A percentile compares a stretch with the other conserved stretches of the same genome.
Conservation (phyloP, 2,113 vertebrate genomes). For the Globicephala melas region DNA sequence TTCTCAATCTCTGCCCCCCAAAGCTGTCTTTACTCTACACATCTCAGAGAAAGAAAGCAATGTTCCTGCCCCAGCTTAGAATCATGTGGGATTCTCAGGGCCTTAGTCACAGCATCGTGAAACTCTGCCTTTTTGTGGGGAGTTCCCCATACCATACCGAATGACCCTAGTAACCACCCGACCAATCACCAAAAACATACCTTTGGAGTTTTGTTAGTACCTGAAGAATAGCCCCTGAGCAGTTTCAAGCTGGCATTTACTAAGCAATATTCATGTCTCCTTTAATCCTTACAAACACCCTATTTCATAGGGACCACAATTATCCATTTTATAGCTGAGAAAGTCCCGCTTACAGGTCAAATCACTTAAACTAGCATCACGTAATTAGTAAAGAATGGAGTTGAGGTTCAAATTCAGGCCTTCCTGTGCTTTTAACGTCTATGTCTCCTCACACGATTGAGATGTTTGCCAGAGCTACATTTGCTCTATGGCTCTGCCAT, state of each 20-base stretch:
- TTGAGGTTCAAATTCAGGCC: neutral
- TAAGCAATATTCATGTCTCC: neutral
- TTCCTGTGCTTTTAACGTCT: neutral
- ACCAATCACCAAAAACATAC: neutral
- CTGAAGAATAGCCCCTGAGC: neutral
- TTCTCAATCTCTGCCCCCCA: neutral
- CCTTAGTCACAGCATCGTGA: neutral
- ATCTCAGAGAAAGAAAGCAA: neutral
- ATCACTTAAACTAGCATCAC: neutral
- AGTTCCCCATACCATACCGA: neutral
- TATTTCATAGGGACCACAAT: neutral
- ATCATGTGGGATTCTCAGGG: neutral
- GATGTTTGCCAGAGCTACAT: neutral
- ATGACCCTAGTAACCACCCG: rapidly evolving
- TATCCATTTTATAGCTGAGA: neutral
- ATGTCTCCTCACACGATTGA: neutral
- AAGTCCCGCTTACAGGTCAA: neutral
- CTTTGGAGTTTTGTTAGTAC: neutral
- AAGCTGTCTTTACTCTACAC: neutral
- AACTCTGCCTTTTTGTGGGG: neutral
- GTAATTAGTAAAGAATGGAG: neutral
- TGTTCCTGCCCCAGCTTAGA: neutral
- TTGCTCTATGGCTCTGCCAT: neutral
- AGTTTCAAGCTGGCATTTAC: neutral
- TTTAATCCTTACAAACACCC: neutral